Base-by-base conservation (phyloP, 2,797 vertebrate genomes). In the Pitangus sulphuratus region DNA sequence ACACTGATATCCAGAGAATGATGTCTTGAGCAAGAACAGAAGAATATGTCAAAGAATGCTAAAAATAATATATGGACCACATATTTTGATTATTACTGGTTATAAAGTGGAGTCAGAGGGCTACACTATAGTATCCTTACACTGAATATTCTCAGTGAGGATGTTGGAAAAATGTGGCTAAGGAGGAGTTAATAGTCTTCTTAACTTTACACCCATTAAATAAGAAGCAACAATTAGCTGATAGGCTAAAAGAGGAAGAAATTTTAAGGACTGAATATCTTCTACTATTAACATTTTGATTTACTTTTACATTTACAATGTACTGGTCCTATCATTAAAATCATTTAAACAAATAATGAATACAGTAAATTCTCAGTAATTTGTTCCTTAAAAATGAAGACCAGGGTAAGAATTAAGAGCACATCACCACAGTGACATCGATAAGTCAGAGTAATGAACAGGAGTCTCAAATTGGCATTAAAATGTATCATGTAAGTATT, bases 261-360 rank as follows among this genome's bases (percentile, higher is more conserved):
- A 2, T 21, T 56, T 22, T 51, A 71, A 78, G 19, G 24, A 28
- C 26, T 40, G 35, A 74, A 40, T 56, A 66, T 35, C 21, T 15
- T 12, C 30, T 77, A 8, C 7, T 86, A 4, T 54, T 70, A 58
- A n/a, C 5, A 30, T 39, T 62, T 68, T 44, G 1, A 26, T 37
- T 25, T 50, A 12, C 31, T 48, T 48, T 64, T 57, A 19, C 18
- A 28, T 58, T 37, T 37, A 40, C 7, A 75, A 71, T 68, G 54
- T 70, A 53, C 12, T 68, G 11, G 8, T 33, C 2, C 2, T 11
- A 30, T 26, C 8, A n/a, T 33, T 84, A 51, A 78, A 82, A 64
- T 48, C 0, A 0, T 25, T 57, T 25, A 2, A 50, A 70, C n/a
- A 72, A 81, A 30, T 25, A 72, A 57, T 4, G 17, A 79, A 21